phyloP scores from a whole-genome alignment of 2,113 vertebrate genomes.

The Ptyas mucosa region DNA sequence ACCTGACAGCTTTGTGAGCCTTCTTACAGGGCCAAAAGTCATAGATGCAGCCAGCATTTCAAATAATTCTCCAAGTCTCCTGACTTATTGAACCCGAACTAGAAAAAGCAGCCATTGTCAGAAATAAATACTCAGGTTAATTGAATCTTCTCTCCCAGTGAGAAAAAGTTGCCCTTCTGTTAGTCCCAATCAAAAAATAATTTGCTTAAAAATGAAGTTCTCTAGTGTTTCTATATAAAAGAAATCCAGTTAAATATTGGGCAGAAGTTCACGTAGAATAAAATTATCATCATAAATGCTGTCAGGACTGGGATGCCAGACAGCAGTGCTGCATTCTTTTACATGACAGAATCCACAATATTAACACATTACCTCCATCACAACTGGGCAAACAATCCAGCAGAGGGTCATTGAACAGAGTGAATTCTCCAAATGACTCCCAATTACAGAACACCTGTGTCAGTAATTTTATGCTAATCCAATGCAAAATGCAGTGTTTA shows the following conservation, averaged over 20 bases:
- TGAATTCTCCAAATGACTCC: slow-evolving; percentile 33
- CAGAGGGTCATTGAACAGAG: slow-evolving; percentile 18
- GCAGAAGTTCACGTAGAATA: neutral
- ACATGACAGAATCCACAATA: neutral
- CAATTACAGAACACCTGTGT: slow-evolving; percentile 45
- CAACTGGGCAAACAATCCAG: neutral
- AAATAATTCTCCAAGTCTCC: neutral
- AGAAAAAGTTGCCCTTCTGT: neutral
- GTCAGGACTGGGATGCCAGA: neutral
- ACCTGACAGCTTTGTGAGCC: neutral
- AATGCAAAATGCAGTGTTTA: slow-evolving; percentile 26
- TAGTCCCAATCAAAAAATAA: neutral
- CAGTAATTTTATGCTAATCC: slow-evolving; percentile 31
- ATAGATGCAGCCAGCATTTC: neutral
- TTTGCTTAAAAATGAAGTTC: neutral
- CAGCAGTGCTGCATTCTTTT: neutral
- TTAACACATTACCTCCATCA: neutral
- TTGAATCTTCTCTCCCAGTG: neutral
- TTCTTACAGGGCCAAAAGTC: no score
- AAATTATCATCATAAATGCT: neutral
- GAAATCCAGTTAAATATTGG: neutral
- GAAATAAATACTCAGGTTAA: neutral
- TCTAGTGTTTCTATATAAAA: slow-evolving; percentile 7
- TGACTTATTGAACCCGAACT: neutral
- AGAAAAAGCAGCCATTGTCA: neutral